A percentile compares a stretch with the other conserved stretches of the same genome.
Evolutionary conservation across 2,113 vertebrate genomes (phyloP).

Genomic region (Malurus melanocephalus): DNA sequence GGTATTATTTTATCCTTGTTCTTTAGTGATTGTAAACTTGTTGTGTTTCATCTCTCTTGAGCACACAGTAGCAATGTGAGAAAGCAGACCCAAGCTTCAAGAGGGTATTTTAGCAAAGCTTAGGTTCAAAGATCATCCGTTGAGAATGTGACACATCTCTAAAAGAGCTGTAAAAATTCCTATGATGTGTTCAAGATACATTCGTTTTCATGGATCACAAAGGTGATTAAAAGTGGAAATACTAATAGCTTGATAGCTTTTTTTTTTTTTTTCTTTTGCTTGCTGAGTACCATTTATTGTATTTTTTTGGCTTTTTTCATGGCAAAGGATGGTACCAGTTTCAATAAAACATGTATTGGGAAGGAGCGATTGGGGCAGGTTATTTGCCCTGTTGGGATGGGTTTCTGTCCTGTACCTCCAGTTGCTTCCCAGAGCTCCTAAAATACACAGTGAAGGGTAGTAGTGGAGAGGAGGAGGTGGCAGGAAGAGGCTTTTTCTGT

Average conservation of each 20-base stretch:
- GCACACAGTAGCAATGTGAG: neutral
- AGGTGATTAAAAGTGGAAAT: neutral
- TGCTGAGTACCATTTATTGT: neutral
- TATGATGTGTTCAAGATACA: neutral
- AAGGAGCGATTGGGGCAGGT: neutral
- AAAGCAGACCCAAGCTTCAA: neutral
- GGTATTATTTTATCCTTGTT: neutral
- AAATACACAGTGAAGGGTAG: fast-evolving
- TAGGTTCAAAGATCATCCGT: neutral
- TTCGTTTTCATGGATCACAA: neutral
- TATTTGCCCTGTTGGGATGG: neutral
- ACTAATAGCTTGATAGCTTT: too few relatives aligned
- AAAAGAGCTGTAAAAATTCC: neutral
- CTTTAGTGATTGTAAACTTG: neutral
- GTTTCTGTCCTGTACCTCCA: neutral
- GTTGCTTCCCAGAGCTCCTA: neutral
- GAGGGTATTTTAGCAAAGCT: neutral
- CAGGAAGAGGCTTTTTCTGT: neutral
- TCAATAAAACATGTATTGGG: neutral
- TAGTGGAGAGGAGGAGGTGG: neutral
- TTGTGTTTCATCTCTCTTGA: neutral
- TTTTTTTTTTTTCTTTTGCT: neutral
- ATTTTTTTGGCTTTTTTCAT: neutral
- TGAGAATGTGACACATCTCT: neutral
- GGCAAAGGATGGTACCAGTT: neutral